phyloP scores from a whole-genome alignment of 2,797 vertebrate genomes.

The Valencia hispanica region DNA sequence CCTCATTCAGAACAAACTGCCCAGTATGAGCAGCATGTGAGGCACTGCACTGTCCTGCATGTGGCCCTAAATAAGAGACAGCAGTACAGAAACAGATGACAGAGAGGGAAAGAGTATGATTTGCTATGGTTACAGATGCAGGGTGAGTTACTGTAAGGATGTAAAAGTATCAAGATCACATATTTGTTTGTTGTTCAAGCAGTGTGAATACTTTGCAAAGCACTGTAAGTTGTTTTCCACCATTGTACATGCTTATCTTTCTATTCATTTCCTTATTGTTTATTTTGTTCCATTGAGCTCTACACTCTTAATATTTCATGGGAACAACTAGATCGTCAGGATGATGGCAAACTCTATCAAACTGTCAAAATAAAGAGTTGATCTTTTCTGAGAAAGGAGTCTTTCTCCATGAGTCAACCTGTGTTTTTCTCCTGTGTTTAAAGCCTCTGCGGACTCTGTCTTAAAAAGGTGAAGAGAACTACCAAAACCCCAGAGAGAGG shows the following conservation, averaged over 20 bases:
- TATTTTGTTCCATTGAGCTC: background rate
- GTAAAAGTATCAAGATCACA: no score
- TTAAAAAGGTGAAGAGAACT: constrained; percentile 54
- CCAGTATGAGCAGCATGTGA: no score
- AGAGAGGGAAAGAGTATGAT: no score
- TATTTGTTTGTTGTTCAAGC: no score
- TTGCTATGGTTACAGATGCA: no score
- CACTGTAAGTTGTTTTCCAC: background rate
- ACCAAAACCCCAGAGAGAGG: constrained; percentile 65
- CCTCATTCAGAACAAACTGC: no score
- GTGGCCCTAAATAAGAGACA: no score
- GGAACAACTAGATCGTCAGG: constrained; percentile 14
- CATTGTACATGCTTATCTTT: background rate
- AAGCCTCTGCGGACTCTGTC: constrained; percentile 59
- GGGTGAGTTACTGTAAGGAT: no score
- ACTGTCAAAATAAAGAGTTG: constrained; percentile 24
- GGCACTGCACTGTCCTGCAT: no score
- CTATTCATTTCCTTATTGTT: background rate
- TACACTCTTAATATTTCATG: background rate
- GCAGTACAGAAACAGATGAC: no score
- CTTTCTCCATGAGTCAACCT: constrained; percentile 31
- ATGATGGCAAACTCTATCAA: constrained; percentile 1
- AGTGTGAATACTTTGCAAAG: background rate
- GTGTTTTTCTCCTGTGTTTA: constrained; percentile 46
- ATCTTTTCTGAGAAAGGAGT: constrained; percentile 26